A percentile compares a stretch with the other conserved stretches of the same genome.
These are phyloP conservation scores for Sussaba pulchella DNA, from an alignment of 2,888 invertebrate genomes.

Conservation along the genomic window DNA sequence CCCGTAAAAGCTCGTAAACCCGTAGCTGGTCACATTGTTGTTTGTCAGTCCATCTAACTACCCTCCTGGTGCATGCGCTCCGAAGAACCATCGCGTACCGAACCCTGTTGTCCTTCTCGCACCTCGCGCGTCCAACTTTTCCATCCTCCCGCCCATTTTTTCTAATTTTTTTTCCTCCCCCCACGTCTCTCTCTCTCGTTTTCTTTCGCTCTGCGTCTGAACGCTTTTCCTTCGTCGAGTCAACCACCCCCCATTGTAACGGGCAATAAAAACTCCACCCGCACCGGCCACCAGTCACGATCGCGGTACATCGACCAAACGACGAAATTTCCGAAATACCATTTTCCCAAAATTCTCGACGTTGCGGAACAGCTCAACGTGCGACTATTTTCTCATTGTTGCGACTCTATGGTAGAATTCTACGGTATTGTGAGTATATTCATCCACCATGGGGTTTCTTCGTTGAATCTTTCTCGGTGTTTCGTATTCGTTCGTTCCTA, in stretches of 20 bases:
- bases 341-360: constrained; percentile 23
- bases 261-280: constrained; percentile 50
- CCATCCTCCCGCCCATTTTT: constrained; percentile 27
- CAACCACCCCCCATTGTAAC: constrained; percentile 47
- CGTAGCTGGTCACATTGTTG: constrained; percentile 80
- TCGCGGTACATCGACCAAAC: constrained; percentile 18
- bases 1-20: constrained; percentile 73
- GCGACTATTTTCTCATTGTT: constrained; percentile 37
- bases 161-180: constrained; percentile 14
- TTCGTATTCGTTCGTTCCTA: too few relatives aligned
- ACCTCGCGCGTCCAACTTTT: not conserved
- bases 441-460: not conserved
- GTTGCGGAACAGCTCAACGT: constrained; percentile 6
- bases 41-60: constrained; percentile 65
- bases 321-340: not conserved
- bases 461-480: not conserved
- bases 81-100: constrained; percentile 31
- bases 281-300: constrained; percentile 45
- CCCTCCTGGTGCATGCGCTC: constrained; percentile 55
- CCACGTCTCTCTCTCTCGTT: not conserved
- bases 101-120: constrained; percentile 30
- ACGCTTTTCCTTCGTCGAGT: constrained; percentile 26
- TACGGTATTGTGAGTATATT: not conserved
- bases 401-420: too few relatives aligned
- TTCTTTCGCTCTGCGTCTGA: constrained; percentile 4